These are phyloP conservation scores for Yponomeuta evonymella DNA, from an alignment of 2,888 invertebrate species.

Conservation along the genomic window DNA sequence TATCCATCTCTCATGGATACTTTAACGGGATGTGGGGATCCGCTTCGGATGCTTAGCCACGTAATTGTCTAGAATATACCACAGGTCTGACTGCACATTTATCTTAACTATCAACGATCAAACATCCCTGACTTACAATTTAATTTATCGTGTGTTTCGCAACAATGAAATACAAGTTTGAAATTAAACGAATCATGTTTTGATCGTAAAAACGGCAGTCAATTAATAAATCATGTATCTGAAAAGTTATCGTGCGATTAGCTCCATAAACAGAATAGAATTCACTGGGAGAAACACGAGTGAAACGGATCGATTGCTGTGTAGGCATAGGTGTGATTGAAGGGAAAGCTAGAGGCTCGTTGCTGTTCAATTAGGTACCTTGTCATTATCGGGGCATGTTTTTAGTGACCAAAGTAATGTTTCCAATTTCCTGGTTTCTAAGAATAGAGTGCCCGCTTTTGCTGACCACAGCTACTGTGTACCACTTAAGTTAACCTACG, in stretches of 20 bases:
- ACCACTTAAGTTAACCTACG: no score
- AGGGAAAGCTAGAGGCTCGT: neutral
- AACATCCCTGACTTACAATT: neutral
- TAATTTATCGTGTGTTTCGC: neutral
- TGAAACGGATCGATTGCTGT: neutral
- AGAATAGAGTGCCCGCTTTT: no score
- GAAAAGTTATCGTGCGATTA: neutral
- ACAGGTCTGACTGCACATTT: neutral
- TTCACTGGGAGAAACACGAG: neutral
- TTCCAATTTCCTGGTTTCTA: neutral
- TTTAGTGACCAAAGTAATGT: neutral
- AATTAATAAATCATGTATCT: neutral
- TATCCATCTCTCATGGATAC: neutral
- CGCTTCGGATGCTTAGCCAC: neutral
- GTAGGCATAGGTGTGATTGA: neutral
- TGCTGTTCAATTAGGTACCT: neutral
- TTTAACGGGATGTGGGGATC: no score
- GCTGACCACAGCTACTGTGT: no score
- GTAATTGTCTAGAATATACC: neutral
- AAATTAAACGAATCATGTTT: neutral
- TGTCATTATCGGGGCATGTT: neutral
- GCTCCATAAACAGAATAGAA: neutral
- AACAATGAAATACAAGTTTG: neutral
- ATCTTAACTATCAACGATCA: neutral
- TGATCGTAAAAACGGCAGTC: neutral